Conservation (phyloP, 2,888 invertebrate species). For the Oeneis ivallda region DNA sequence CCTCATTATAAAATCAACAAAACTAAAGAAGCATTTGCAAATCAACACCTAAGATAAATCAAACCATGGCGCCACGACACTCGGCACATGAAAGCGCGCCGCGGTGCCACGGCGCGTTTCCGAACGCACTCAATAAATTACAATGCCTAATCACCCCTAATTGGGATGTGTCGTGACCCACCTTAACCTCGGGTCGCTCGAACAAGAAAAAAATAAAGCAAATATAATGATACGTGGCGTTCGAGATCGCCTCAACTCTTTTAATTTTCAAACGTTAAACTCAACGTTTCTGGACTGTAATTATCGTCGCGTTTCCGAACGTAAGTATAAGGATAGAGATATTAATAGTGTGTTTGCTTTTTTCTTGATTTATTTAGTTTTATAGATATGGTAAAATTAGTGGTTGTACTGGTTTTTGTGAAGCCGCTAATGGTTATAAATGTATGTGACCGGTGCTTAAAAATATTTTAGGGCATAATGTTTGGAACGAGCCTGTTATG, state of each 20-base stretch:
- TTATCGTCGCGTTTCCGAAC: conserved; percentile 72
- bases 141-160: conserved; percentile 77
- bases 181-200: conserved; percentile 73
- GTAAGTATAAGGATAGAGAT: conserved; percentile 80
- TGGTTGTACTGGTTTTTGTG: conserved; percentile 69
- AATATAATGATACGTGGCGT: conserved; percentile 76
- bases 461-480: conserved; percentile 35
- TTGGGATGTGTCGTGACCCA: conserved; percentile 80
- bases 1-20: conserved; percentile 23
- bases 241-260: conserved; percentile 61
- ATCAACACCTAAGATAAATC: conserved; percentile 66
- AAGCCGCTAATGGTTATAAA: conserved; percentile 70
- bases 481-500: conserved; percentile 31
- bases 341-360: conserved; percentile 78
- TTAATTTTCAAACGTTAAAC: conserved; percentile 74
- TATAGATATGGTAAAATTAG: conserved; percentile 73
- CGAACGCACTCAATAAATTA: conserved; percentile 78
- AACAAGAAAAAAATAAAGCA: conserved; percentile 76
- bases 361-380: conserved; percentile 76
- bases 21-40: conserved; percentile 59
- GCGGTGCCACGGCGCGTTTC: conserved; percentile 55
- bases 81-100: conserved; percentile 57
- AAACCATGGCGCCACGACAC: conserved; percentile 64
- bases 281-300: conserved; percentile 68
- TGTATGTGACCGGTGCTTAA: conserved; percentile 58